Base-by-base conservation (phyloP, 2,888 invertebrate species). In the Marronus borbonicus region DNA sequence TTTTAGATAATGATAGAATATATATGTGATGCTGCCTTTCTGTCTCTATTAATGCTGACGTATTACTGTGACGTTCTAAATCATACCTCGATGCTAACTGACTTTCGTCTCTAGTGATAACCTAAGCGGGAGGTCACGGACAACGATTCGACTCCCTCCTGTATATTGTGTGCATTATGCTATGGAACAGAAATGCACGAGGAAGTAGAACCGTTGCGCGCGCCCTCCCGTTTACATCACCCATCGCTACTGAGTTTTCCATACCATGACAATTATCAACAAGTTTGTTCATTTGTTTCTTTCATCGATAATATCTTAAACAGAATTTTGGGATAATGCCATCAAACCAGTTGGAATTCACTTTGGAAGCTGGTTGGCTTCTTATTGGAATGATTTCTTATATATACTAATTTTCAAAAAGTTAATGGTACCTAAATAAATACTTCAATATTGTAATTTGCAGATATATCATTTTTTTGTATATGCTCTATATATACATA, bases 401-500 rank as follows among this genome's bases (percentile, higher is more conserved):
- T 24, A 50, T 24, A 28, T 49, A 14, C 50, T 50, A 50, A 50
- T 50, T 68, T 24, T 68, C 68, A 14, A 28, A 50, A 68, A 68
- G 12, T 28, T 50, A 68, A 12, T 28, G 49, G 24, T 68, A 68
- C 28, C 68, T 49, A 68, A 68, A 68, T 68, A 68, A 68, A 50
- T 68, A n/a, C 39, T 68, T 68, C 49, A 68, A 28, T 50, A 68
- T 50, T 24, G 50, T 50, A 7, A 68, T 68, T 24, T 68, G 20
- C 12, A 50, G 24, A 68, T 68, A 50, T 68, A 68, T 39, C 14
- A 50, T 68, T 50, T 68, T n/a, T 68, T 20, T 20, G 55, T 74
- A 74, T 49, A 44, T 60, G 62, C 72, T 17, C 70, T 70, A 74
- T 68, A 68, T 65, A 39, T 62, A 74, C 72, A 62, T 39, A 74